Evolutionary conservation across 2,888 invertebrate genomes (phyloP).

Genomic region (Melipona beecheii): DNA sequence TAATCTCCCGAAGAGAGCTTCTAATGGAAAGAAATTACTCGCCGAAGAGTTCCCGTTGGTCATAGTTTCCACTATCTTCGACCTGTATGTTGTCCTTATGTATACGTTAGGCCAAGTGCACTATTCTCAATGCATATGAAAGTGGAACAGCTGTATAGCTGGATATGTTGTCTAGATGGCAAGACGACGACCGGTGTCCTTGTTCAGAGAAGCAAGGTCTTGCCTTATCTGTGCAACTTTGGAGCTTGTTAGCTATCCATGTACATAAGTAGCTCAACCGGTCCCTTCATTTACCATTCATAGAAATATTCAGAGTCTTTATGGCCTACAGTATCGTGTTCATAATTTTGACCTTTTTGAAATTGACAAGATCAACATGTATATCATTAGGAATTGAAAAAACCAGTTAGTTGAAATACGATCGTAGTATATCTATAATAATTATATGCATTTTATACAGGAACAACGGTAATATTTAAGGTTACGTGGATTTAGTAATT

Average conservation of each 20-base stretch:
- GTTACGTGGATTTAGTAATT: neutral
- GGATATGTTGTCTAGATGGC: conserved; percentile 55
- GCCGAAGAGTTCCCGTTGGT: neutral
- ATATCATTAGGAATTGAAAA: neutral
- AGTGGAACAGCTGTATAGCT: conserved; percentile 66
- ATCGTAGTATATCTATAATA: neutral
- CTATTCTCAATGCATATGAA: conserved; percentile 66
- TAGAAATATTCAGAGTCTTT: conserved; percentile 39
- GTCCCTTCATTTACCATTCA: conserved; percentile 30
- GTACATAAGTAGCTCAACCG: conserved; percentile 18
- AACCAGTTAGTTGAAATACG: neutral
- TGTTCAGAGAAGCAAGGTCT: conserved; percentile 60
- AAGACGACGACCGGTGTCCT: conserved; percentile 67
- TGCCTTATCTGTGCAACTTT: conserved; percentile 62
- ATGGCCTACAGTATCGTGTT: conserved; percentile 38
- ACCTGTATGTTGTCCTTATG: neutral
- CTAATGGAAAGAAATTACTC: conserved; percentile 31
- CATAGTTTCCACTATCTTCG: conserved; percentile 30
- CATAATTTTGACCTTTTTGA: neutral
- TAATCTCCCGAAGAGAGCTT: conserved; percentile 40
- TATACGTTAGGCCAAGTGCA: conserved; percentile 58
- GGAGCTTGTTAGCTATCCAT: conserved; percentile 27
- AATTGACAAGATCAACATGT: neutral
- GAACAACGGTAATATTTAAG: too few species aligned
- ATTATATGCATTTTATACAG: neutral